Evolutionary conservation across 2,797 vertebrate genomes (phyloP).

Genomic region (Tapera naevia): DNA sequence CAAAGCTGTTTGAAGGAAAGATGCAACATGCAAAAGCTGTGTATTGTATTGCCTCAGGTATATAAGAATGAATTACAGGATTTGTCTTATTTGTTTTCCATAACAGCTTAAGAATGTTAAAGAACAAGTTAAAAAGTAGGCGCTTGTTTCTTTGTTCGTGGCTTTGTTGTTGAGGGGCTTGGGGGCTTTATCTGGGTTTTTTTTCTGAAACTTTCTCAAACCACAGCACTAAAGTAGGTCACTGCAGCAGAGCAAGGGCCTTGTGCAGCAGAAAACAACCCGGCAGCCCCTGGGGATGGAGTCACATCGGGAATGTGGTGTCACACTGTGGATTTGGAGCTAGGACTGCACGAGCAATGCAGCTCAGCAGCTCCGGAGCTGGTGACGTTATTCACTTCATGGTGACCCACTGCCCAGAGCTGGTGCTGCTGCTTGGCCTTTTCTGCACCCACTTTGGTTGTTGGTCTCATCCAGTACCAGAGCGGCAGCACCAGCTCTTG

Average conservation of each 20-base stretch:
- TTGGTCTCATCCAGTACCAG: too few species aligned
- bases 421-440: not conserved
- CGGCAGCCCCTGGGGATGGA: fast-evolving
- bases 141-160: not conserved
- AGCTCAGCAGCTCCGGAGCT: not conserved
- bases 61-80: slow-evolving; percentile 13
- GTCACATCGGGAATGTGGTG: not conserved
- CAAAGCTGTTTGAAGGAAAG: slow-evolving; percentile 39
- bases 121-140: not conserved
- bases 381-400: fast-evolving
- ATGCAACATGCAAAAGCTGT: not conserved
- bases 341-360: not conserved
- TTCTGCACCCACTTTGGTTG: fast-evolving
- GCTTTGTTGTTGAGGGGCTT: not conserved
- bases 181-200: not conserved
- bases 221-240: slow-evolving; percentile 23
- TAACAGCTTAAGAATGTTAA: slow-evolving; percentile 1
- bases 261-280: not conserved
- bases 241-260: not conserved
- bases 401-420: not conserved
- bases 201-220: not conserved
- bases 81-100: slow-evolving; percentile 22
- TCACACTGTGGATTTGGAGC: fast-evolving
- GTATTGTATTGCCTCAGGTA: slow-evolving; percentile 26
- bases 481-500: fast-evolving